Evolutionary conservation across 2,888 invertebrate species (phyloP).

Genomic region (Hymenopus coronatus): DNA sequence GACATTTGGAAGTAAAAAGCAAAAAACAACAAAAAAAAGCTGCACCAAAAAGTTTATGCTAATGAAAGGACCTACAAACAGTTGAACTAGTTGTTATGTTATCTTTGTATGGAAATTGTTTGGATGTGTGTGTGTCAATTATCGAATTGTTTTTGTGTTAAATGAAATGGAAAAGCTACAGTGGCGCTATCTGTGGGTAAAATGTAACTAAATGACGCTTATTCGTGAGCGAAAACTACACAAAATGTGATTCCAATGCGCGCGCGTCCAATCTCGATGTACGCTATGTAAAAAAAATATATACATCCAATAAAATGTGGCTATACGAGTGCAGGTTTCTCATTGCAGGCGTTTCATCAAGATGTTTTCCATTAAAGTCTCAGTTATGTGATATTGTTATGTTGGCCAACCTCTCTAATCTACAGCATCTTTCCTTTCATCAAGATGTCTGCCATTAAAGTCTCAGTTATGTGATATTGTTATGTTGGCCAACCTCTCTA

Average conservation of each 20-base stretch:
- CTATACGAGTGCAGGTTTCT: not conserved
- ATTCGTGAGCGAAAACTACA: not conserved
- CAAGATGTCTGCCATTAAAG: too few species aligned
- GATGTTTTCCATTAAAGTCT: too few species aligned
- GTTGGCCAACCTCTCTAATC: too few species aligned
- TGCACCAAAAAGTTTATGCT: not conserved
- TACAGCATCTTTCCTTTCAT: too few species aligned
- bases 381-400: too few species aligned
- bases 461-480: too few species aligned
- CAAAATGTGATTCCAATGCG: not conserved
- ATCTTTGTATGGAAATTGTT: not conserved
- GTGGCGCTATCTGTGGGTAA: conserved; percentile 11
- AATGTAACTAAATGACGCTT: conserved; percentile 6
- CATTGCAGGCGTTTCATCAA: not conserved
- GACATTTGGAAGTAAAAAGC: not conserved
- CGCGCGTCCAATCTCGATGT: not conserved
- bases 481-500: too few species aligned
- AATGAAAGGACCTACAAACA: not conserved
- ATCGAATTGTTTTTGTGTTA: conserved; percentile 15
- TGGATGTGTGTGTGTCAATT: not conserved
- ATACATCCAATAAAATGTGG: not conserved
- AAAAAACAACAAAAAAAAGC: not conserved
- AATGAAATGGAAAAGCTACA: conserved; percentile 1
- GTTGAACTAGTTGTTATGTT: not conserved
- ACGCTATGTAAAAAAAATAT: conserved; percentile 11